Evolutionary conservation across 2,888 invertebrate species (phyloP), one percentile per base, ranked within the genome.

Genomic region (Homarus gammarus): DNA sequence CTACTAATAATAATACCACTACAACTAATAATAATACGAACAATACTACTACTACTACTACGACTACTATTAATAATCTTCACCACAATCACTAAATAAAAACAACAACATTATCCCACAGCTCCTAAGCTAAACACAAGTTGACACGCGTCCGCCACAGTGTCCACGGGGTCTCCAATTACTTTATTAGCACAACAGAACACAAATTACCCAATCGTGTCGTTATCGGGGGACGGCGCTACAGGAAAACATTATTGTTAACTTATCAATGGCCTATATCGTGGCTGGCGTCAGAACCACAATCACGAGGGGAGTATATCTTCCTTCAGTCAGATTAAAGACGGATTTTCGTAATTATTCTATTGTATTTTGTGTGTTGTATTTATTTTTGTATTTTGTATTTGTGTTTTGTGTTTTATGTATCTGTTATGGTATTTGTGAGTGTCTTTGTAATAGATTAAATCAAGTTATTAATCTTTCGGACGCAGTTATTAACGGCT

Each of bases 401-500:
- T n/a, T n/a, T n/a, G n/a, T n/a, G n/a, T n/a, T n/a, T n/a, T n/a
- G n/a, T n/a, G n/a, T n/a, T n/a, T n/a, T n/a, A n/a, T n/a, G n/a
- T n/a, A n/a, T n/a, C n/a, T n/a, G n/a, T n/a, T n/a, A n/a, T n/a
- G n/a, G n/a, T n/a, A n/a, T n/a, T 64, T n/a, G 64, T 31, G 12
- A n/a, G n/a, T n/a, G 64, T 27, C 12, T 31, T n/a, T n/a, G 27
- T n/a, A 31, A 31, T 31, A 31, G 64, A n/a, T n/a, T 64, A 10
- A 56, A 18, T n/a, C 2, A 8, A 3, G 73, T 3, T 1, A 10
- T 56, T n/a, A 27, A 64, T 27, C 31, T 64, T 78, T 61, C 61
- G 83, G 33, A 83, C 83, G 51, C 72, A 51, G 49, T 70, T 83
- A 70, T 61, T 83, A 83, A 83, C 83, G 83, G 83, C 70, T 51